Percentiles rank a stretch among this genome's conserved stretches.
Evolutionary conservation across 2,888 invertebrate species (phyloP).

Genomic region (Hoplodrina ambigua): DNA sequence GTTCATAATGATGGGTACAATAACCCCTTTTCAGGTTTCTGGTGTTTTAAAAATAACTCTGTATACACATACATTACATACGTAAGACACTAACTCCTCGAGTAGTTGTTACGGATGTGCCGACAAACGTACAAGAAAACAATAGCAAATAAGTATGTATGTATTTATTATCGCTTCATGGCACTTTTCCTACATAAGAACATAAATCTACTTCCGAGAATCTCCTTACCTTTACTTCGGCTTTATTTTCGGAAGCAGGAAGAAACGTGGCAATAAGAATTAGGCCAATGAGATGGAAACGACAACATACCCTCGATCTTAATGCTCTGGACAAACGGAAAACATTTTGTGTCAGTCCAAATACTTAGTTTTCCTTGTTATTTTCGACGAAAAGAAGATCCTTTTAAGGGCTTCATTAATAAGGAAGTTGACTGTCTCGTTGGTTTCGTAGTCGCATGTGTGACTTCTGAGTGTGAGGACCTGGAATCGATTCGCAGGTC

Average conservation of each 20-base stretch:
- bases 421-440: too few relatives aligned
- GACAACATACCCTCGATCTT: constrained; percentile 24
- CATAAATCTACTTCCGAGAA: background rate
- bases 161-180: constrained; percentile 1
- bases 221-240: constrained; percentile 2
- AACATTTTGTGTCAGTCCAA: constrained; percentile 16
- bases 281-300: constrained; percentile 42
- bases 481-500: too few relatives aligned
- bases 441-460: too few relatives aligned
- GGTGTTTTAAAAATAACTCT: too few relatives aligned
- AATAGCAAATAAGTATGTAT: background rate
- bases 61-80: too few relatives aligned
- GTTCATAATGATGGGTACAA: too few relatives aligned
- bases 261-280: constrained; percentile 22
- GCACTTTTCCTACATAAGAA: background rate
- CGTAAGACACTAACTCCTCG: too few relatives aligned
- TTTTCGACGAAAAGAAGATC: constrained; percentile 6
- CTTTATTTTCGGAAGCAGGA: background rate
- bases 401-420: background rate
- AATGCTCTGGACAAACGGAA: constrained; percentile 11
- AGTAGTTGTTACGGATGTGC: too few relatives aligned
- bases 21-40: too few relatives aligned
- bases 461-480: too few relatives aligned
- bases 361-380: constrained; percentile 17
- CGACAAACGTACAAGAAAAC: background rate